Conservation (phyloP, 2,797 vertebrate species). For the Serranus cabrilla region DNA sequence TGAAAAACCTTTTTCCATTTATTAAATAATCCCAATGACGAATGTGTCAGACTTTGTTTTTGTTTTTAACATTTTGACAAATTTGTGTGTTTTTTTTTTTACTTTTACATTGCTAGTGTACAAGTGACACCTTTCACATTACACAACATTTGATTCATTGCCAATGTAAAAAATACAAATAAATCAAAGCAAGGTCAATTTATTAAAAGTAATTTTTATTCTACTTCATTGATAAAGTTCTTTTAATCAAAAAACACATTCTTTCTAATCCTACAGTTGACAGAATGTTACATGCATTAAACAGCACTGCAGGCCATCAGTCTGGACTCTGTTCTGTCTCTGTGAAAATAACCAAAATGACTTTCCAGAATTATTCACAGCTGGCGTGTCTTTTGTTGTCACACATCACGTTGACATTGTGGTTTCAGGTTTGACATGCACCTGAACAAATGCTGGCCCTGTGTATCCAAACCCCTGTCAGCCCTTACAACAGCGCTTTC, state of each 20-base stretch:
- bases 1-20: neutral
- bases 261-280: neutral
- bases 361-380: constrained; percentile 2
- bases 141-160: neutral
- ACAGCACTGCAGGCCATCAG: neutral
- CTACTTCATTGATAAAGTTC: neutral
- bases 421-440: constrained; percentile 49
- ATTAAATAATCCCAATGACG: too few species aligned
- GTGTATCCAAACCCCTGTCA: constrained; percentile 46
- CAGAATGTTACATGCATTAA: neutral
- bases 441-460: constrained; percentile 54
- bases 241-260: neutral
- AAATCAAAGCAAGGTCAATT: neutral
- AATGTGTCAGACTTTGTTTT: too few species aligned
- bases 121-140: neutral
- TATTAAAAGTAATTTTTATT: neutral
- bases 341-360: constrained; percentile 1
- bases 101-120: too few species aligned
- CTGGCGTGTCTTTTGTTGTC: constrained; percentile 25
- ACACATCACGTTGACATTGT: constrained; percentile 6
- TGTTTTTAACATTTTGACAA: too few species aligned
- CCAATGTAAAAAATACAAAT: neutral
- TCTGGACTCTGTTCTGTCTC: neutral
- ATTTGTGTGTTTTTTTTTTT: too few species aligned
- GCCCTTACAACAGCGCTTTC: constrained; percentile 20